Evolutionary conservation across 2,888 invertebrate species (phyloP), one percentile per base, ranked within the genome.

Genomic region (Adela reaumurella): DNA sequence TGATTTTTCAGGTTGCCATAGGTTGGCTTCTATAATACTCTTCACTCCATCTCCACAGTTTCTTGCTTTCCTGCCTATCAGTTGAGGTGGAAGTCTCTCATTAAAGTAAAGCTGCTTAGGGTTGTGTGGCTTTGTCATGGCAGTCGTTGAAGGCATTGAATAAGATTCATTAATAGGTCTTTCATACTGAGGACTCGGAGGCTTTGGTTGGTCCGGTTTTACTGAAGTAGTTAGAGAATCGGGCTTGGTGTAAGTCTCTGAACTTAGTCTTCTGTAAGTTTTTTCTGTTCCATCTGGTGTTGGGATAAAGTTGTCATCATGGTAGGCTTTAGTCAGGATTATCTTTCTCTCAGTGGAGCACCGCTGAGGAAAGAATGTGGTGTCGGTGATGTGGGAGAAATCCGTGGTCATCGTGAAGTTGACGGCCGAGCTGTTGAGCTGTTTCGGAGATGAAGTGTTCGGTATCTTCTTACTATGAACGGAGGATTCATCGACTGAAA

Each of bases 161-260:
- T n/a, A 14, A 35, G n/a, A 11, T 3, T 16, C 46, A 18, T 2
- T 45, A 16, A 6, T 4, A 2, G 19, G 45, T 19, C 19, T 10
- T 2, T 19, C n/a, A 16, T 19, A 19, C 3, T 16, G 8, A 17
- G 20, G 28, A 5, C 19, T 19, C 10, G 2, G 42, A n/a, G 41
- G 24, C 8, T 49, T 49, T 18, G 45, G 47, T 45, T 17, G 52
- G 50, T 62, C 56, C 16, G 52, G 56, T 11, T 76, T 70, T 16
- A 63, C 52, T n/a, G 64, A 62, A n/a, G 63, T 46, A 45, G 64
- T 63, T 0, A 77, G 77, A 1, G 79, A 79, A 41, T 81, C 80
- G 5, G 54, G 56, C 59, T 82, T 82, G 5, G 78, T 77, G 52
- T 70, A 83, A 1, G 82, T 83, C 54, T 81, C 81, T 1, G 76